Base-by-base conservation (phyloP, 1,140 invertebrate genomes). In the Drosophila sp. region DNA sequence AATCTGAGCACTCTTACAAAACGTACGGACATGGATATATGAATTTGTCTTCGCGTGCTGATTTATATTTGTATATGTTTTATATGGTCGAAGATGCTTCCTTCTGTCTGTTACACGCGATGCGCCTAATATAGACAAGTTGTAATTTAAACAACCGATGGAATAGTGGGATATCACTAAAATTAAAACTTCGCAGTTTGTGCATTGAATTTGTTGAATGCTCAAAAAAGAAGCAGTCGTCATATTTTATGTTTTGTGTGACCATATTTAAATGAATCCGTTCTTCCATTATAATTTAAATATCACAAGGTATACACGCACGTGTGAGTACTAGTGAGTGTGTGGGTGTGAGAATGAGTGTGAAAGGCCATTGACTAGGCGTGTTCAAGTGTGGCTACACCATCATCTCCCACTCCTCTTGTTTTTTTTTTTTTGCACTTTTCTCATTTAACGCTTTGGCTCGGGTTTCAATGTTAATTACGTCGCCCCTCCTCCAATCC, bases 381-480 rank as follows among this genome's bases (percentile, higher is more conserved):
- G 60, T 70, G 75, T 61, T 77, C 25, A 58, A 50, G 67, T 76
- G 61, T 66, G 62, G 55, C 17, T 23, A 32, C 25, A 11, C 30
- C 29, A 61, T 35, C 38, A 73, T 32, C 33, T 25, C 23, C 10
- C 32, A 27, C 8, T n/a, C 1, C 32, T 1, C 3, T 6, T 17
- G 17, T 11, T 57, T 69, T 55, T 64, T 79, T 66, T 79, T 70
- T 81, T 82, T 71, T 78, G 74, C 78, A 79, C 66, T 76, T 86
- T 83, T 89, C 70, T 76, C 66, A 79, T 86, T 86, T 86, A 76
- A 72, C 68, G 76, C 69, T 47, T 50, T 57, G 58, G 41, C 50
- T 55, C n/a, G 55, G 76, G 76, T 83, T 72, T 83, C 79, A 89
- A 83, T 89, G 83, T 87, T 87, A 83, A 89, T 89, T 87, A 87